Conservation (phyloP, 2,113 vertebrate genomes). For the Macaca mulatta region DNA sequence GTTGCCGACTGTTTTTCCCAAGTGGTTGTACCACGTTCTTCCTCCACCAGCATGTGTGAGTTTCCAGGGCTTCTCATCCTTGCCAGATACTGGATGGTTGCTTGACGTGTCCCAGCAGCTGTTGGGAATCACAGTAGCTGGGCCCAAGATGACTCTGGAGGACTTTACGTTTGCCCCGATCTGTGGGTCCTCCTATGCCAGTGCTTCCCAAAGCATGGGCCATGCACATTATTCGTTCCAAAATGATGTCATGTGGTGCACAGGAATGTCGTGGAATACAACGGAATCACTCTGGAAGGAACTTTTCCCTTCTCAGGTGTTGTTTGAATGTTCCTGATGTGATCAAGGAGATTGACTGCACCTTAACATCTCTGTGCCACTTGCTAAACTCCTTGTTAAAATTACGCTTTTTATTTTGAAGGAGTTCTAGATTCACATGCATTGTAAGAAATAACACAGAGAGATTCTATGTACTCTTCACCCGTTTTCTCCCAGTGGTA, state of each 20-base stretch:
- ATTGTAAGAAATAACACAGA: background rate
- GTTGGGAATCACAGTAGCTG: background rate
- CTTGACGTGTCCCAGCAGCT: accelerated
- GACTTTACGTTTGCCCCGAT: accelerated
- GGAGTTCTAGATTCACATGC: accelerated
- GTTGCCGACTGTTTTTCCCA: background rate
- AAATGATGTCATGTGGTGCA: accelerated
- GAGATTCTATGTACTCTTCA: accelerated
- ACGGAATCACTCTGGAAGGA: accelerated
- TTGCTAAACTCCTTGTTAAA: background rate
- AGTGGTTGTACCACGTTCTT: accelerated
- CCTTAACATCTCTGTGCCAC: accelerated
- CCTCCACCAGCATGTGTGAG: too few species aligned
- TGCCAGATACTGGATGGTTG: background rate
- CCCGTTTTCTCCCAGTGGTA: background rate
- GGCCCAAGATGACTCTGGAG: accelerated
- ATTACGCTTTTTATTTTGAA: background rate
- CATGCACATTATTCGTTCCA: accelerated
- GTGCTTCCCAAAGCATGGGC: accelerated
- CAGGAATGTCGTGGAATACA: background rate
- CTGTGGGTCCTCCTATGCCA: accelerated
- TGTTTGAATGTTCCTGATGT: accelerated
- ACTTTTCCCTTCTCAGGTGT: accelerated
- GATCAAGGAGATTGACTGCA: accelerated
- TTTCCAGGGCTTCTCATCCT: accelerated